Base-by-base conservation (phyloP, 2,888 invertebrate species). In the Philaethria dido region DNA sequence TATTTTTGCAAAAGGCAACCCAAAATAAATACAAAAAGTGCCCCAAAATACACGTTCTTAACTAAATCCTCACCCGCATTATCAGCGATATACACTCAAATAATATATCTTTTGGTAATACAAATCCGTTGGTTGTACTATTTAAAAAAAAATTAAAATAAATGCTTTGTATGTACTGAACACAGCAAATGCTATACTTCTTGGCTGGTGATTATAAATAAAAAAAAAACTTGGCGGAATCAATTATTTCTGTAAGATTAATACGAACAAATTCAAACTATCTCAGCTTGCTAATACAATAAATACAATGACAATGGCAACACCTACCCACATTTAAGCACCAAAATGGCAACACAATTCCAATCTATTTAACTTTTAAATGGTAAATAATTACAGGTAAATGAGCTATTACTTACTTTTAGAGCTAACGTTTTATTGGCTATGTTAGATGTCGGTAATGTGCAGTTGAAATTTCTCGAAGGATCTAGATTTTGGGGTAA, bases 381-480 rank as follows among this genome's bases (percentile, higher is more conserved):
- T 0, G 83, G 81, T 16, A 74, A 72, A 67, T 81, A 88, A 50
- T 76, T 78, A 65, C 88, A 89, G 0, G 75, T 72, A 64, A 87
- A 83, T 0, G 73, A 44, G 1, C 85, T 84, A 0, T 74, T 75
- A 0, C 76, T 74, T 3, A 79, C 60, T 4, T 77, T 74, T 2
- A 71, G 63, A 0, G 80, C 39, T 0, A 78, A 66, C 2, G 74
- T 76, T 11, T 72, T 68, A 16, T 70, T 70, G 0, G 60, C 54
- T 39, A 29, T 39, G 6, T 62, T 36, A 2, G 64, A 57, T 0
- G 54, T 68, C 0, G 81, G 79, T 3, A 82, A 0, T 0, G 80
- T 72, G 47, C 89, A 89, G 20, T 79, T 82, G 48, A 87, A 81
- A 3, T 75, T 69, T 0, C 73, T 70, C 0, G 73, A 48, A 0